Conservation (phyloP, 2,888 invertebrate genomes). For the Phanerotoma sp. region DNA sequence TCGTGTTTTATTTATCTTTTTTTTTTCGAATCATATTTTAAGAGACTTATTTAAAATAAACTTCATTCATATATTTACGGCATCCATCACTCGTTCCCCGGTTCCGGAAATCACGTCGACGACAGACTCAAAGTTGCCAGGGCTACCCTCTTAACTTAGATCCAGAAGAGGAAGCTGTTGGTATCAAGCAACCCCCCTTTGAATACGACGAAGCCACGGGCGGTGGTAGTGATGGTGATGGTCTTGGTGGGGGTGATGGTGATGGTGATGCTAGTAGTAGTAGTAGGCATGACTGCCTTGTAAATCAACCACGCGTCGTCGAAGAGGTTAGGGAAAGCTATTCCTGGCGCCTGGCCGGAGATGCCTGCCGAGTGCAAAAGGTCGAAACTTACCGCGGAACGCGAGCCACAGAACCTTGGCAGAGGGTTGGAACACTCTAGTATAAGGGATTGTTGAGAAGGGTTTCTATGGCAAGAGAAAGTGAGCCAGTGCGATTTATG, state of each 20-base stretch:
- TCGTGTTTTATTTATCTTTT: background rate
- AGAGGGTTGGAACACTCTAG: slow-evolving; percentile 2
- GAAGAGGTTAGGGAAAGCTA: slow-evolving; percentile 39
- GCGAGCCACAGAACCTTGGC: slow-evolving; percentile 17
- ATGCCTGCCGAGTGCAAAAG: slow-evolving; percentile 42
- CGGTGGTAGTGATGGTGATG: slow-evolving; percentile 6
- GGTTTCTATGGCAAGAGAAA: slow-evolving; percentile 10
- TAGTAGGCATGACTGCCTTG: slow-evolving; percentile 26
- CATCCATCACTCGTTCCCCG: slow-evolving; percentile 23
- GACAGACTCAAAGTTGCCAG: slow-evolving; percentile 30
- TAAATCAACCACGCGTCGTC: slow-evolving; percentile 50
- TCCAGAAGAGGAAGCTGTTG: slow-evolving; percentile 22
- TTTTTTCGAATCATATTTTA: background rate
- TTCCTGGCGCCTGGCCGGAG: slow-evolving; percentile 25
- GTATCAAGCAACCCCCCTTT: slow-evolving; percentile 25
- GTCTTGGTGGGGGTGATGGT: too few species aligned
- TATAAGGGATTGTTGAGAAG: slow-evolving; percentile 11
- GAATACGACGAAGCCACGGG: slow-evolving; percentile 21
- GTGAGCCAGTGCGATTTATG: slow-evolving; percentile 26
- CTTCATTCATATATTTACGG: slow-evolving; percentile 12
- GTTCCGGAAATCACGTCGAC: slow-evolving; percentile 35
- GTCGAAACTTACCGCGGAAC: slow-evolving; percentile 34
- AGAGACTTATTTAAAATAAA: slow-evolving; percentile 1
- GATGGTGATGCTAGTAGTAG: background rate
- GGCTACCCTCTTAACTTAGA: slow-evolving; percentile 24